Evolutionary conservation across 2,888 invertebrate species (phyloP).

Genomic region (Agriopis leucophaearia): DNA sequence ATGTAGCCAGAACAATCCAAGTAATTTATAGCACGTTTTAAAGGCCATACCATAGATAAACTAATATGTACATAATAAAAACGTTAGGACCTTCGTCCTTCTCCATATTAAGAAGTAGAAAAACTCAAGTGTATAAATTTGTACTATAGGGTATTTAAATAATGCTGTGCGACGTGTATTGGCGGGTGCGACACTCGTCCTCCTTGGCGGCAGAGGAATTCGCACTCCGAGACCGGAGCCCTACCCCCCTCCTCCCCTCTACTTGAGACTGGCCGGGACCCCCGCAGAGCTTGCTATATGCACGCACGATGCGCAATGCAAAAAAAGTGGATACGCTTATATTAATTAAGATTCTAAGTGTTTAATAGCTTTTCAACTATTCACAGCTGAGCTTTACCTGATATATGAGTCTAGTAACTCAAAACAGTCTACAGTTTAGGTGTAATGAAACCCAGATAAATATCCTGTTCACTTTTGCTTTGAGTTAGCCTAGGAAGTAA

Average conservation of each 20-base stretch:
- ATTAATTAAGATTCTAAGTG: slow-evolving; percentile 8
- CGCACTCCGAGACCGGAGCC: slow-evolving; percentile 42
- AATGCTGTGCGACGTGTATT: slow-evolving; percentile 41
- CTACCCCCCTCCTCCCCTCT: slow-evolving; percentile 44
- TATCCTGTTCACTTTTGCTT: too few species aligned
- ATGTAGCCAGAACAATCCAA: slow-evolving; percentile 18
- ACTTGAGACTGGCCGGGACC: slow-evolving; percentile 18
- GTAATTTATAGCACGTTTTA: slow-evolving; percentile 19
- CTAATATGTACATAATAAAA: too few species aligned
- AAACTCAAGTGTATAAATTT: slow-evolving; percentile 34
- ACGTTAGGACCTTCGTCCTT: slow-evolving; percentile 27
- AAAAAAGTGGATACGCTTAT: slow-evolving; percentile 23
- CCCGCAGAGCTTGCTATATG: slow-evolving; percentile 29
- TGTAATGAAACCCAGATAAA: background rate
- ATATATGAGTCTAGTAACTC: too few species aligned
- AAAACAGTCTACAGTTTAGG: too few species aligned
- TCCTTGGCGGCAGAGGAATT: slow-evolving; percentile 63
- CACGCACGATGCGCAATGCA: slow-evolving; percentile 14
- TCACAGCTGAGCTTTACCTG: background rate
- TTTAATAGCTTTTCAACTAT: background rate
- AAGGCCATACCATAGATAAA: too few species aligned
- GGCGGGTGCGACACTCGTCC: slow-evolving; percentile 43
- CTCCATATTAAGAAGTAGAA: slow-evolving; percentile 18
- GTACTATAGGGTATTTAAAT: slow-evolving; percentile 46
- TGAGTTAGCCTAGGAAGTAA: too few species aligned